These are phyloP conservation scores for Hirundichthys speculiger DNA, from an alignment of 2,113 vertebrate species.

Conservation along the genomic window DNA sequence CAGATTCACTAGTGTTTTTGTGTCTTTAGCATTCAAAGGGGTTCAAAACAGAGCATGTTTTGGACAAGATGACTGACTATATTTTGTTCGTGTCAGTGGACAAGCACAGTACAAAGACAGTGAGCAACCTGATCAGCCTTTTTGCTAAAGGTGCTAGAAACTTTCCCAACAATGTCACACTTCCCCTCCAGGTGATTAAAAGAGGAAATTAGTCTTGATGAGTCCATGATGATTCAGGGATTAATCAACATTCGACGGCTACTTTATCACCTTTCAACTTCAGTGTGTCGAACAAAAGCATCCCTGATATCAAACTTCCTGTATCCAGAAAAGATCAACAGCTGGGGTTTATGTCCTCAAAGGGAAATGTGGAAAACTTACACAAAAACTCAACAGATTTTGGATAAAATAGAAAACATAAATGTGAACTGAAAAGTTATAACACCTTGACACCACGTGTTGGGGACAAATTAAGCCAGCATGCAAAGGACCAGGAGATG, in stretches of 20 bases:
- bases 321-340: conserved; percentile 21
- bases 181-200: conserved; percentile 63
- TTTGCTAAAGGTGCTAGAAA: conserved; percentile 57
- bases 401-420: background rate
- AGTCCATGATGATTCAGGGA: conserved; percentile 44
- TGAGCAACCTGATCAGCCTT: conserved; percentile 57
- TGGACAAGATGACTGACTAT: conserved; percentile 47
- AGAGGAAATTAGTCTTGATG: conserved; percentile 57
- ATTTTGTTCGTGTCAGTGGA: conserved; percentile 53
- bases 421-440: background rate
- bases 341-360: background rate
- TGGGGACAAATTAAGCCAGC: too few species aligned
- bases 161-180: conserved; percentile 41
- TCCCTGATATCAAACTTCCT: conserved; percentile 32
- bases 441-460: background rate
- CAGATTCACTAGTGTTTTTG: conserved; percentile 43
- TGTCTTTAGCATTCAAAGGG: conserved; percentile 48
- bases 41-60: conserved; percentile 45
- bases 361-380: background rate
- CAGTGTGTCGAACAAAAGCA: conserved; percentile 16
- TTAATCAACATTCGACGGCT: conserved; percentile 56
- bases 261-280: conserved; percentile 35
- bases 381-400: background rate
- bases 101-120: conserved; percentile 47
- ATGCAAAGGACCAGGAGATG: too few species aligned